A percentile compares a stretch with the other conserved stretches of the same genome.
These are phyloP conservation scores for Rhizoglyphus robini DNA, from an alignment of 1,140 invertebrate genomes.

Conservation along the genomic window DNA sequence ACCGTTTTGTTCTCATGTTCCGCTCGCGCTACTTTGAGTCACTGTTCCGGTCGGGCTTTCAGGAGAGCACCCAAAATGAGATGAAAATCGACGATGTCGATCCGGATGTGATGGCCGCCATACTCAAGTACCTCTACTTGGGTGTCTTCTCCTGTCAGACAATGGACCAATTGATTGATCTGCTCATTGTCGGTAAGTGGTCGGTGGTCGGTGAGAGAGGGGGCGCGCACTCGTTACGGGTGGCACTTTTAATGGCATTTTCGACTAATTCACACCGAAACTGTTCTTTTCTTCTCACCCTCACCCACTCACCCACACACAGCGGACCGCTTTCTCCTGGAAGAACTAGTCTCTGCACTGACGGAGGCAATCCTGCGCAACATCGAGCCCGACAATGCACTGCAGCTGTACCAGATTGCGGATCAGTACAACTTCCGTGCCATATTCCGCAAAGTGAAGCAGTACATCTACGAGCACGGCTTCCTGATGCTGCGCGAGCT, in stretches of 20 bases:
- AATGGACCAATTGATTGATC: not conserved
- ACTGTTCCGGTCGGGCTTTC: not conserved
- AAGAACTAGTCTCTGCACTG: not conserved
- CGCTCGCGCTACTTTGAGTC: not conserved
- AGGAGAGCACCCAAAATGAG: not conserved
- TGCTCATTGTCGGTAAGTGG: not conserved
- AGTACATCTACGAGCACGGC: not conserved
- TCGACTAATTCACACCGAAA: not conserved
- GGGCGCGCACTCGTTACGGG: too few relatives aligned
- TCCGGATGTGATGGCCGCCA: not conserved
- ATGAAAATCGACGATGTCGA: not conserved
- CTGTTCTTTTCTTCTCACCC: not conserved
- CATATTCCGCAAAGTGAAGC: not conserved
- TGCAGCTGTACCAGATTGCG: not conserved
- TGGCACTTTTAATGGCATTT: not conserved
- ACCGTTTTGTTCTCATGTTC: not conserved
- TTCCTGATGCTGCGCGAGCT: not conserved
- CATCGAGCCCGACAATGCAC: not conserved
- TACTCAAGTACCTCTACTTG: not conserved
- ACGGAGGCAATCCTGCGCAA: not conserved
- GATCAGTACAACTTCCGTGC: not conserved
- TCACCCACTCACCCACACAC: too few relatives aligned
- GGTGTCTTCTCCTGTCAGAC: not conserved
- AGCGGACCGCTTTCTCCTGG: not conserved
- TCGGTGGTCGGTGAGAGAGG: too few relatives aligned